These are phyloP conservation scores for Dinomys branickii DNA, from an alignment of 2,113 vertebrate genomes.

Conservation along the genomic window DNA sequence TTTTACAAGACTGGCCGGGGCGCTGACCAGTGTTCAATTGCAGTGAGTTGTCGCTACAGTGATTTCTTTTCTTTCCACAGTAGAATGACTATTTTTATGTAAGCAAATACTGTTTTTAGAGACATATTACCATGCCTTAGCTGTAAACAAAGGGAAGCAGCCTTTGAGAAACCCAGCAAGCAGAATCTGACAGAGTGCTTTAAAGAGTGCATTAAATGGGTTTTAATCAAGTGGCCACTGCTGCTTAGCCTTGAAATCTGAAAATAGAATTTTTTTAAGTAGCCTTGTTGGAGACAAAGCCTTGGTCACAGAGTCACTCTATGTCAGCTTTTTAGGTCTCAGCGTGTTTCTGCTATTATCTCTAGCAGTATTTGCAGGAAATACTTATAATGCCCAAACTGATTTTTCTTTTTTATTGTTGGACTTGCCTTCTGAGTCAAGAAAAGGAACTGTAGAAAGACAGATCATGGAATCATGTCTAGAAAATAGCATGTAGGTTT, in stretches of 20 bases:
- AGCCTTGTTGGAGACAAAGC: neutral
- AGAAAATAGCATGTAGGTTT: neutral
- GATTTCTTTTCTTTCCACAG: rapidly evolving
- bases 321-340: neutral
- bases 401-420: neutral
- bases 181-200: neutral
- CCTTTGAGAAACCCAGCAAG: neutral
- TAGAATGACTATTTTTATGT: neutral
- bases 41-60: too few species aligned
- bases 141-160: neutral
- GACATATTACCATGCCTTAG: neutral
- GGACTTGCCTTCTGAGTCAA: neutral
- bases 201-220: neutral
- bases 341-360: neutral
- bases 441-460: neutral
- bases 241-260: neutral
- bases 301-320: neutral
- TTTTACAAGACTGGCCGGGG: neutral
- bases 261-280: neutral
- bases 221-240: neutral
- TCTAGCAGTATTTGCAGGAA: neutral
- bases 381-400: neutral
- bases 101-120: neutral
- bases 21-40: neutral
- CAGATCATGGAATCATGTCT: neutral